These are phyloP conservation scores for Pseudonaja textilis DNA, from an alignment of 2,113 vertebrate species.

Conservation along the genomic window DNA sequence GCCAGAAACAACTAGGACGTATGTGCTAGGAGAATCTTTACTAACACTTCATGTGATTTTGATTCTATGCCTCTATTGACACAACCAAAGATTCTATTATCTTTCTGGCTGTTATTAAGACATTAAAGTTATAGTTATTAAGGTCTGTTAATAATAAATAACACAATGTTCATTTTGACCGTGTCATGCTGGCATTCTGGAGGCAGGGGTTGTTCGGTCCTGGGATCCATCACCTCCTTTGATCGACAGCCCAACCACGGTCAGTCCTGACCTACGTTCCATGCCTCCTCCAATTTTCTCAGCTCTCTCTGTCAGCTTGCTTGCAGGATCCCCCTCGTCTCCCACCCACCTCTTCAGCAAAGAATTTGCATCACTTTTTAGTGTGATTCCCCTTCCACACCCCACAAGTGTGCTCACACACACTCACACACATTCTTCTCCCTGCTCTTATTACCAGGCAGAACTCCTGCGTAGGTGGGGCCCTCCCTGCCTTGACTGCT, in stretches of 20 bases:
- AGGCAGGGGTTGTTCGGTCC: not conserved
- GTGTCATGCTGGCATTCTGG: not conserved
- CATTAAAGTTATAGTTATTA: not conserved
- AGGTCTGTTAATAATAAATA: not conserved
- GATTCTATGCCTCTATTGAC: not conserved
- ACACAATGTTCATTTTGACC: not conserved
- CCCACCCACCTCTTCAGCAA: not conserved
- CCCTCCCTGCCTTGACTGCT: conserved; percentile 16
- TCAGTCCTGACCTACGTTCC: not conserved
- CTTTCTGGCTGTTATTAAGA: not conserved
- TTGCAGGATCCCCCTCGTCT: not conserved
- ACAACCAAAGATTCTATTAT: not conserved
- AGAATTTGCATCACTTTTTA: not conserved
- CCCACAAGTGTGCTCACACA: not conserved
- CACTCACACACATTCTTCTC: not conserved
- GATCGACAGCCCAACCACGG: not conserved
- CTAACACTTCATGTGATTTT: no score
- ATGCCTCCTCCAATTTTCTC: not conserved
- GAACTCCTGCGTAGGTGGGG: not conserved
- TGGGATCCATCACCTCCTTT: not conserved
- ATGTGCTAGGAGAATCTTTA: no score
- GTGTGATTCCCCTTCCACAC: conserved; percentile 16
- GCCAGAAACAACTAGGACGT: no score
- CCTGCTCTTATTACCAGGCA: not conserved
- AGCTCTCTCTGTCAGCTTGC: not conserved